A percentile compares a stretch with the other conserved stretches of the same genome.
phyloP scores from a whole-genome alignment of 2,888 invertebrate species.

The Amiota minor region DNA sequence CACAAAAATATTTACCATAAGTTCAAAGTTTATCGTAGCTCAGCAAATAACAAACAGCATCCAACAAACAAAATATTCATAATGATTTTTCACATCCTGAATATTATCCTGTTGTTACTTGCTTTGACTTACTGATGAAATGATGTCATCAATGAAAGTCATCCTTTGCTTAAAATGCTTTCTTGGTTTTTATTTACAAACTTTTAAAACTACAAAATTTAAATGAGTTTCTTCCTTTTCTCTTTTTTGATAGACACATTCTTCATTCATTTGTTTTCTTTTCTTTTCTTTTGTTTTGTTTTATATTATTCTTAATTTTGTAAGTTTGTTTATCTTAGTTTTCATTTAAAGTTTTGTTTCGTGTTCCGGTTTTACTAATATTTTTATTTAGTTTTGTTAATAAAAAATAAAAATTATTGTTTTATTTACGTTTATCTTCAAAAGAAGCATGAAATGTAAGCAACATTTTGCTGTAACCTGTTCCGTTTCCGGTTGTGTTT shows the following conservation, averaged over 20 bases:
- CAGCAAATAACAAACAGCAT: no score
- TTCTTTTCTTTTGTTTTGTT: conserved; percentile 9
- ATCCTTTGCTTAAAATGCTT: no score
- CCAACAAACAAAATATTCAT: no score
- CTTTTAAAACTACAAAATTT: not conserved
- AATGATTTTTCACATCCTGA: no score
- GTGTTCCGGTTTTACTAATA: no score
- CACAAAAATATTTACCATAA: no score
- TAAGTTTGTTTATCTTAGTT: conserved; percentile 1
- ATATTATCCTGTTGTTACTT: no score
- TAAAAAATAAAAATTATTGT: conserved; percentile 59
- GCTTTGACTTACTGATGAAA: no score
- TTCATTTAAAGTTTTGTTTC: conserved; percentile 25
- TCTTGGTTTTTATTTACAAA: no score
- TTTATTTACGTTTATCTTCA: conserved; percentile 51
- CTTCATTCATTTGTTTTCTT: no score
- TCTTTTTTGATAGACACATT: not conserved
- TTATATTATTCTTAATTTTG: conserved; percentile 1
- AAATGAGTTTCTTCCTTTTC: not conserved
- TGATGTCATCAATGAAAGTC: no score
- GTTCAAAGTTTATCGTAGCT: no score
- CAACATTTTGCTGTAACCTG: not conserved
- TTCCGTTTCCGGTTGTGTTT: conserved; percentile 30
- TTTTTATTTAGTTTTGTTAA: conserved; percentile 32
- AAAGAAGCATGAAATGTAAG: conserved; percentile 2